A percentile compares a stretch with the other conserved stretches of the same genome.
Evolutionary conservation across 2,113 vertebrate genomes (phyloP).

Genomic region (Ginglymostoma cirratum): DNA sequence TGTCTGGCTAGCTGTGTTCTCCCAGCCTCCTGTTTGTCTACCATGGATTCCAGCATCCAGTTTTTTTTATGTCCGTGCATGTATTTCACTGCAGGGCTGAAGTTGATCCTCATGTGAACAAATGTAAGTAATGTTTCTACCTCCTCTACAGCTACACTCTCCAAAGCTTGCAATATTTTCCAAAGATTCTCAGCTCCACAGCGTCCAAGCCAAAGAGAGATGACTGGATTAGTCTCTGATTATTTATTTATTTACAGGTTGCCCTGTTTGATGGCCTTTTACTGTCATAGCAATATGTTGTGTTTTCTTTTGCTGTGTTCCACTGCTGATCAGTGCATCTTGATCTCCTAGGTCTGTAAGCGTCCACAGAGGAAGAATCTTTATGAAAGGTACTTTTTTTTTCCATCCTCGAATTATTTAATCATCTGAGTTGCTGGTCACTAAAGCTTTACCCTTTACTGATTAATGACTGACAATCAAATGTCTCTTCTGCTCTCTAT

Average conservation of each 20-base stretch:
- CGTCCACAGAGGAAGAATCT: conserved; percentile 75
- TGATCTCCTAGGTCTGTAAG: conserved; percentile 59
- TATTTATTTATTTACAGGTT: not conserved
- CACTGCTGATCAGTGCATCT: conserved; percentile 31
- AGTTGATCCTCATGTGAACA: no score
- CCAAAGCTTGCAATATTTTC: not conserved
- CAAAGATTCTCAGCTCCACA: not conserved
- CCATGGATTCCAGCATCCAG: no score
- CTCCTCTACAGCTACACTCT: no score
- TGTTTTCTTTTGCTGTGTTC: not conserved
- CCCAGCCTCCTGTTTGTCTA: no score
- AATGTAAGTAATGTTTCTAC: no score
- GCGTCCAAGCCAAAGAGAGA: not conserved
- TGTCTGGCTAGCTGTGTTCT: no score
- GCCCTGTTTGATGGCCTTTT: not conserved
- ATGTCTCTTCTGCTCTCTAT: not conserved
- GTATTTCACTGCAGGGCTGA: no score
- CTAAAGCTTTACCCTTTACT: not conserved
- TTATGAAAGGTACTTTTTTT: conserved; percentile 70
- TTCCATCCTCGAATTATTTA: not conserved
- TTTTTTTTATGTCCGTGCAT: no score
- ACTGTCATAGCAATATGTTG: not conserved
- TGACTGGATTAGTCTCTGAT: not conserved
- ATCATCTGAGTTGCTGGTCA: not conserved
- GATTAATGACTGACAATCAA: not conserved